Percentiles rank a stretch among this genome's conserved stretches.
Conservation (phyloP, 2,113 vertebrate species). For the Indicator indicator region DNA sequence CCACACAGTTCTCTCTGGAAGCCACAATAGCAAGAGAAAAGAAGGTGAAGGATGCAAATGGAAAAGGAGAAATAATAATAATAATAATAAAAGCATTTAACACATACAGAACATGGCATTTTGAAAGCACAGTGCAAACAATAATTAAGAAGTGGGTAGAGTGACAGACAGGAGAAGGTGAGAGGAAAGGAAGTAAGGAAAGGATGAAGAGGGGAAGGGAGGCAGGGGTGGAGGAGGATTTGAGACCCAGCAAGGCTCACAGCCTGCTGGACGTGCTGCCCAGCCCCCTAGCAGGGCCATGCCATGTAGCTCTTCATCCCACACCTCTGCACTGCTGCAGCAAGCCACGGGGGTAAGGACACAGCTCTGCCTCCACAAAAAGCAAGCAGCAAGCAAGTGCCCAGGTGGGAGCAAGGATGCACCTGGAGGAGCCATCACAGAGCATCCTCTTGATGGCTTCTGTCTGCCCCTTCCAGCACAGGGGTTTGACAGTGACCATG, state of each 20-base stretch:
- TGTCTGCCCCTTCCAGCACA: background rate
- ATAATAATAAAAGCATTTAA: slow-evolving; percentile 33
- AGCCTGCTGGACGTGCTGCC: background rate
- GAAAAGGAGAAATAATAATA: slow-evolving; percentile 13
- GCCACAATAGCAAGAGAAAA: slow-evolving; percentile 30
- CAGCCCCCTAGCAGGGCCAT: background rate
- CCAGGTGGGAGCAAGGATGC: rapidly evolving
- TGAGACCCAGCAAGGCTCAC: background rate
- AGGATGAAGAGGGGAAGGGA: background rate
- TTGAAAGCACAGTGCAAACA: slow-evolving; percentile 49
- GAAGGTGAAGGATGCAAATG: slow-evolving; percentile 10
- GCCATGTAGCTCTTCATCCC: background rate
- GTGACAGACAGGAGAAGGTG: slow-evolving; percentile 5
- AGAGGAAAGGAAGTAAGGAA: background rate
- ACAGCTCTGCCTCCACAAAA: background rate
- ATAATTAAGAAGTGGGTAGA: slow-evolving; percentile 34
- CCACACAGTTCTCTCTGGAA: slow-evolving; percentile 50
- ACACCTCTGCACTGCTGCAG: background rate
- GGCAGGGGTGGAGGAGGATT: background rate
- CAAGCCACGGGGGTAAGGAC: background rate
- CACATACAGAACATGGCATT: slow-evolving; percentile 4
- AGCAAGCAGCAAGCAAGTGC: background rate
- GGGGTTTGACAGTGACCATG: background rate
- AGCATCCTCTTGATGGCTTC: background rate
- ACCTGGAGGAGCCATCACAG: background rate